Conservation (phyloP, 2,888 invertebrate species). For the Latrodectus hesperus region DNA sequence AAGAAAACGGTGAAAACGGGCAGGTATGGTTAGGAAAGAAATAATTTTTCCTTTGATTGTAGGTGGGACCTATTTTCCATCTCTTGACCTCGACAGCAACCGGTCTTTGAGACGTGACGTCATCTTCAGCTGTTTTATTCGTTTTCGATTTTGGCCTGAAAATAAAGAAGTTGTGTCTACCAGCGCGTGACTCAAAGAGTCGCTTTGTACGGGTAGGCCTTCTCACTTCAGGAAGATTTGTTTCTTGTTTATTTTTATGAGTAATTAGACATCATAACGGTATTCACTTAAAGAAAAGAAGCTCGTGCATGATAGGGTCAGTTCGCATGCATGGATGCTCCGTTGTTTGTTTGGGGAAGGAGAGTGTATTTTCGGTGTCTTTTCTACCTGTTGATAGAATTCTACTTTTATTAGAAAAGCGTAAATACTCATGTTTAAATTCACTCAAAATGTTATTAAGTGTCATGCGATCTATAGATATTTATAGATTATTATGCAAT, state of each 20-base stretch:
- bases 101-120: conserved; percentile 60
- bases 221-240: background rate
- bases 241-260: background rate
- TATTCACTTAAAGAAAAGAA: background rate
- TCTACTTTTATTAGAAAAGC: too few species aligned
- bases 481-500: too few species aligned
- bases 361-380: too few species aligned
- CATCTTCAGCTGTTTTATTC: conserved; percentile 18
- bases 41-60: conserved; percentile 28
- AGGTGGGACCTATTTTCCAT: conserved; percentile 50
- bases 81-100: conserved; percentile 62
- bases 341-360: too few species aligned
- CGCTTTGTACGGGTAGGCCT: background rate
- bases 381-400: too few species aligned
- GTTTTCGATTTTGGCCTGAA: conserved; percentile 19
- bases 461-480: too few species aligned
- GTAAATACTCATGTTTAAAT: too few species aligned
- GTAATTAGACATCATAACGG: background rate
- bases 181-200: conserved; percentile 35
- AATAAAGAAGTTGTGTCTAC: conserved; percentile 32
- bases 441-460: too few species aligned
- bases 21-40: conserved; percentile 27
- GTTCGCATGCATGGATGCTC: background rate
- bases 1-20: conserved; percentile 11
- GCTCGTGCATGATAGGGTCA: background rate